Evolutionary conservation across 2,113 vertebrate species (phyloP).

Genomic region (Rhabdornis inornatus): DNA sequence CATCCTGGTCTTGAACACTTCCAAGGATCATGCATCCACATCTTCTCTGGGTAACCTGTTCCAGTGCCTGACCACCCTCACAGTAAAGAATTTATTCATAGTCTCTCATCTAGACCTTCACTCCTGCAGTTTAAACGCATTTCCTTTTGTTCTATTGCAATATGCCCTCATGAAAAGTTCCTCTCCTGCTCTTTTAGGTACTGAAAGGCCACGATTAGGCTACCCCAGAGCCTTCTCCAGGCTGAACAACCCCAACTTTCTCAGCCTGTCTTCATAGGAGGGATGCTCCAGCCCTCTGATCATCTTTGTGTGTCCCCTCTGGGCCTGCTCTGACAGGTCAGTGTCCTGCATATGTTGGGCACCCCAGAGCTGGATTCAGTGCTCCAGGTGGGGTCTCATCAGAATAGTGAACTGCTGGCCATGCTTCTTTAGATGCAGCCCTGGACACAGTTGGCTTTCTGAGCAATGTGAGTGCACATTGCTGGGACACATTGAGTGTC

Average conservation of each 20-base stretch:
- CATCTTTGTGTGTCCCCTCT: not conserved
- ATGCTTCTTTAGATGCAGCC: not conserved
- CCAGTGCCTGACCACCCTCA: not conserved
- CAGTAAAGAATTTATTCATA: not conserved
- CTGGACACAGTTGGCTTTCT: not conserved
- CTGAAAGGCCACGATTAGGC: not conserved
- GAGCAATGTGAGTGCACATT: not conserved
- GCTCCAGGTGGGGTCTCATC: not conserved
- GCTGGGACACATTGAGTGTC: not conserved
- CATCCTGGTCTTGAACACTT: not conserved
- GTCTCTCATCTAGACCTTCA: not conserved
- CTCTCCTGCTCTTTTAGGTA: not conserved
- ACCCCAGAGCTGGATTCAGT: not conserved
- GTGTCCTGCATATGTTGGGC: not conserved
- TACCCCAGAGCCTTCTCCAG: not conserved
- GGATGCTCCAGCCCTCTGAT: not conserved
- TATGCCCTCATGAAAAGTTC: not conserved
- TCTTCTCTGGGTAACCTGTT: not conserved
- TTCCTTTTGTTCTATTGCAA: not conserved
- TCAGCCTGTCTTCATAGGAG: not conserved
- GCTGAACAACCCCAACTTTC: not conserved
- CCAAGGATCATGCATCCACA: not conserved
- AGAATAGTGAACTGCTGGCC: not conserved
- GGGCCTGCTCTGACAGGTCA: not conserved
- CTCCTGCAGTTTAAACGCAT: not conserved